Evolutionary conservation across 2,113 vertebrate genomes (phyloP).

Genomic region (Actinemys pallida): DNA sequence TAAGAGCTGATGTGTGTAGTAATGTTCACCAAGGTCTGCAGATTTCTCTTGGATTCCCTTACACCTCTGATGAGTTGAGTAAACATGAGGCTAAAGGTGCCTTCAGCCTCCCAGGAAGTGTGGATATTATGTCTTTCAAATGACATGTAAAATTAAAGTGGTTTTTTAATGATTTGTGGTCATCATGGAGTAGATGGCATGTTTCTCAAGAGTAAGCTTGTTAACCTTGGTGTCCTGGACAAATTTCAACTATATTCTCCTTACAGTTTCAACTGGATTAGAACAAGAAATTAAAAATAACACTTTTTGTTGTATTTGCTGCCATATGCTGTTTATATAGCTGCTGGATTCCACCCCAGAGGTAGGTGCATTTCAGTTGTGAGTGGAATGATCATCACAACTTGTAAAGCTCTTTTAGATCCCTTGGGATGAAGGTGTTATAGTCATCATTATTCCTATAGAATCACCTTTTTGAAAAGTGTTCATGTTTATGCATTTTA

Average conservation of each 20-base stretch:
- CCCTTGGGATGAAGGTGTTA: neutral
- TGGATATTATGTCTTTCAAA: neutral
- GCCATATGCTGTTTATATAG: neutral
- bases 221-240: neutral
- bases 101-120: neutral
- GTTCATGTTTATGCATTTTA: neutral
- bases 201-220: neutral
- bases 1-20: neutral
- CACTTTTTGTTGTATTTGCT: neutral
- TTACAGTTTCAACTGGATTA: neutral
- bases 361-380: neutral
- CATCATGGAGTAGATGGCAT: neutral
- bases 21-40: neutral
- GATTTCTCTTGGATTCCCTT: neutral
- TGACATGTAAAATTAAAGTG: neutral
- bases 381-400: neutral
- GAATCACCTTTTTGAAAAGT: neutral
- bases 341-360: neutral
- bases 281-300: neutral
- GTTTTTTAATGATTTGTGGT: neutral
- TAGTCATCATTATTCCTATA: neutral
- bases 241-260: neutral
- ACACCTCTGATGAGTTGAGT: neutral
- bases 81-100: neutral
- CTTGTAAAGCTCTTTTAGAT: neutral